phyloP scores from a whole-genome alignment of 2,113 vertebrate genomes.

The Dolichallabes microphthalmus region DNA sequence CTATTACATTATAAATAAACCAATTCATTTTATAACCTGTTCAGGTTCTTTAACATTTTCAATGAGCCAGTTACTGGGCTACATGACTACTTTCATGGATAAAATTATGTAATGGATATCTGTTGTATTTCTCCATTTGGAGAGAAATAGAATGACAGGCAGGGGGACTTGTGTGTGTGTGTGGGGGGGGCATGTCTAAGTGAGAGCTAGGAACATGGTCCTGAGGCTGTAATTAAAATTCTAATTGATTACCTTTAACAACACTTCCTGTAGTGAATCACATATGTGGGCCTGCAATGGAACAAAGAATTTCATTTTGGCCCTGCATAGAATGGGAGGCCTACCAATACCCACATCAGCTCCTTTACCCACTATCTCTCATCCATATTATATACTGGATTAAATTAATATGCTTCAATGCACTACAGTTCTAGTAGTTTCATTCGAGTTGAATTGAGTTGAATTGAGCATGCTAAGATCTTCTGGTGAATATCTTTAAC shows the following conservation, averaged over 20 bases:
- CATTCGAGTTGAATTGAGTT: background rate
- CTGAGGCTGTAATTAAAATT: conserved; percentile 70
- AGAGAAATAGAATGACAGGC: background rate
- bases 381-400: background rate
- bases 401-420: background rate
- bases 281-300: conserved; percentile 51
- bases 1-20: background rate
- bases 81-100: background rate
- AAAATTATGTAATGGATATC: background rate
- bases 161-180: background rate
- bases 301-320: conserved; percentile 57
- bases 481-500: background rate
- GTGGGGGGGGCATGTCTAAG: background rate
- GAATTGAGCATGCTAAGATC: background rate
- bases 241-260: conserved; percentile 69
- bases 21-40: background rate
- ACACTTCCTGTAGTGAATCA: conserved; percentile 59
- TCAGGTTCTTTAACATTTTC: background rate
- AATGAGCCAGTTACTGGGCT: background rate
- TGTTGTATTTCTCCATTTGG: background rate
- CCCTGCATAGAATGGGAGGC: conserved; percentile 21
- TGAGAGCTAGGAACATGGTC: conserved; percentile 33
- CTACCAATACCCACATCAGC: conserved; percentile 30
- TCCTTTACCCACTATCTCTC: background rate
- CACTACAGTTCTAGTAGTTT: background rate